Percentiles rank a stretch among this genome's conserved stretches.
Evolutionary conservation across 2,113 vertebrate species (phyloP).

Genomic region (Sinocyclocheilus maitianheensis): DNA sequence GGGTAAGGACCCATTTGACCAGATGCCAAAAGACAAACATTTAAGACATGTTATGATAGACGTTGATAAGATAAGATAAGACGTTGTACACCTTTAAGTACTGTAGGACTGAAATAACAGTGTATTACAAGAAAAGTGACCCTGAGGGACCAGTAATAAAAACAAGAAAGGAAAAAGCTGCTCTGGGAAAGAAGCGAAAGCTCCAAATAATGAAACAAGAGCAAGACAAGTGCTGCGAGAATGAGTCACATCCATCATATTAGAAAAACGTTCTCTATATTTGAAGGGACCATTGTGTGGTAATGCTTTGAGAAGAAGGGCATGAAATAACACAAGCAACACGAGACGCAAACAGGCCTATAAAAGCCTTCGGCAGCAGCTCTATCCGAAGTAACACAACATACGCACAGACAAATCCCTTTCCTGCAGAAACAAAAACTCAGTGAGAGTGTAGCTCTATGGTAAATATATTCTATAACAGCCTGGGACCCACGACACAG

Average conservation of each 20-base stretch:
- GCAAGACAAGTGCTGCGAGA: background rate
- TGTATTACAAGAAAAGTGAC: background rate
- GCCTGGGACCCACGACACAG: background rate
- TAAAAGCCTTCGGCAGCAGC: conserved; percentile 56
- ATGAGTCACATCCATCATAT: conserved; percentile 7
- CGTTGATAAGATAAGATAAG: background rate
- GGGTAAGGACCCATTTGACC: background rate
- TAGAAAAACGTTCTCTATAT: conserved; percentile 10
- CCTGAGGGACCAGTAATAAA: background rate
- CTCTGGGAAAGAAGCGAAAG: conserved; percentile 2
- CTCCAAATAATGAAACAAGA: conserved; percentile 13
- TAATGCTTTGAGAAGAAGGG: background rate
- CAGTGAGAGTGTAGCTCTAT: conserved; percentile 22
- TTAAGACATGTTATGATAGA: conserved; percentile 3
- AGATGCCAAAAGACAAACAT: background rate
- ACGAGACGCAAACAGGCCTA: conserved; percentile 50
- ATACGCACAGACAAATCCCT: conserved; percentile 22
- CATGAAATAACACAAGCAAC: conserved; percentile 48
- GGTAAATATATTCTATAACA: conserved; percentile 34
- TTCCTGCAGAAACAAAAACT: conserved; percentile 4
- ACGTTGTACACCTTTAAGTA: background rate
- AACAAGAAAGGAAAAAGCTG: background rate
- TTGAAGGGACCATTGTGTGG: background rate
- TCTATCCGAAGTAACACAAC: conserved; percentile 56
- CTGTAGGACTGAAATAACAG: background rate